Evolutionary conservation across 2,888 invertebrate genomes (phyloP), one percentile per base, ranked within the genome.

Genomic region (Campoletis raptor): DNA sequence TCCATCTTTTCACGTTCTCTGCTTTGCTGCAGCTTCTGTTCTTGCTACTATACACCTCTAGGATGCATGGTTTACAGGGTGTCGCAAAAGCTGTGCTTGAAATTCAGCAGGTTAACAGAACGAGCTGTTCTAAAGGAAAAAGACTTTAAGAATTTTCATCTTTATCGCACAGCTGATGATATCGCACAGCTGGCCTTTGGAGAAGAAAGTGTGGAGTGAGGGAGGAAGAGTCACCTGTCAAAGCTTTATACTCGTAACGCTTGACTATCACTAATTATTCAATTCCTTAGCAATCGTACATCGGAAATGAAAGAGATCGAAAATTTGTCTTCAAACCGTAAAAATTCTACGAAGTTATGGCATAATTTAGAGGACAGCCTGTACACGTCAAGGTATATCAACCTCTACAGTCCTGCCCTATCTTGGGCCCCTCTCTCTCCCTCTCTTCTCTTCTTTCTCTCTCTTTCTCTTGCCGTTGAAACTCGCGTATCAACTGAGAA

Each of bases 1-100:
- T 82, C 76, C 69, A 37, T 81, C 81, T 82, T 45, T 42, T 74
- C 69, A 24, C 30, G 52, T 61, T 80, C 79, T 87, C 85, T 85
- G 83, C 70, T 66, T 69, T 81, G 57, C 83, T 81, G 72, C 82
- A 85, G 81, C 85, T 66, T 30, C 77, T 82, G 54, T 73, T 88
- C 85, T 79, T 85, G 85, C 88, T 85, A 72, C 57, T 66, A 74
- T 66, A 74, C 40, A 67, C 61, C 70, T 64, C 74, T 74, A 64
- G 57, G 76, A 70, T 84, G 36, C 85, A 80, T 66, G 74, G 67
- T 40, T 48, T 82, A 83, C 15, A 10, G 61, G 61, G 61, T 30
- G 61, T 30, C 30, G 1, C 30, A 12, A 61, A 61, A 30, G 30
- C 1, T 30, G 30, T 15, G 30, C 15, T 30, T 15, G 0, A 15